phyloP scores from a whole-genome alignment of 2,797 vertebrate species.

The Mormyrus hasselquistii region DNA sequence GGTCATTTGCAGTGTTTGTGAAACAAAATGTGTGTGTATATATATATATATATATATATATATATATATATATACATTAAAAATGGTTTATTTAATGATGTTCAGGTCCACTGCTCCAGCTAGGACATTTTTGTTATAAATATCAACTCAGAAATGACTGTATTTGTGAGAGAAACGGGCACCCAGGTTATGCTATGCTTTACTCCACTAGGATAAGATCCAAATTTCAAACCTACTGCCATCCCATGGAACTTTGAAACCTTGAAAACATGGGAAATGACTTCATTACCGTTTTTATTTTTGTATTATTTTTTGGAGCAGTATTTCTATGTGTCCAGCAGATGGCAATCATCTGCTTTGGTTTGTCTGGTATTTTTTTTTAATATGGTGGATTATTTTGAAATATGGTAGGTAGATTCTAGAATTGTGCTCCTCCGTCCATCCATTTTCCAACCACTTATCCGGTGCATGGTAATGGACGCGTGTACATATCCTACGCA shows the following conservation, averaged over 20 bases:
- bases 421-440: not conserved
- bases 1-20: not conserved
- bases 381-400: not conserved
- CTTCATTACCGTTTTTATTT: not conserved
- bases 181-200: not conserved
- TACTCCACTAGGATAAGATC: not conserved
- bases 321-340: conserved; percentile 16
- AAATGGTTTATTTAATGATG: not conserved
- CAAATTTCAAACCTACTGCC: not conserved
- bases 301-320: not conserved
- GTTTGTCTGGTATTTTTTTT: not conserved
- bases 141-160: not conserved
- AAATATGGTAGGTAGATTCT: not conserved
- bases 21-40: not conserved
- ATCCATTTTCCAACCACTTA: not conserved
- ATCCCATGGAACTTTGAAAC: too few species aligned
- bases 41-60: not conserved
- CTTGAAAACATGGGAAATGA: not conserved
- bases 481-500: not conserved
- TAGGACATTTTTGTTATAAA: not conserved
- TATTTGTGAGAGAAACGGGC: not conserved
- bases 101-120: not conserved
- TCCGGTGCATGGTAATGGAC: not conserved
- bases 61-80: not conserved
- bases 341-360: conserved; percentile 18